A percentile compares a stretch with the other conserved stretches of the same genome.
phyloP scores from a whole-genome alignment of 2,797 vertebrate species.

The Falco peregrinus region DNA sequence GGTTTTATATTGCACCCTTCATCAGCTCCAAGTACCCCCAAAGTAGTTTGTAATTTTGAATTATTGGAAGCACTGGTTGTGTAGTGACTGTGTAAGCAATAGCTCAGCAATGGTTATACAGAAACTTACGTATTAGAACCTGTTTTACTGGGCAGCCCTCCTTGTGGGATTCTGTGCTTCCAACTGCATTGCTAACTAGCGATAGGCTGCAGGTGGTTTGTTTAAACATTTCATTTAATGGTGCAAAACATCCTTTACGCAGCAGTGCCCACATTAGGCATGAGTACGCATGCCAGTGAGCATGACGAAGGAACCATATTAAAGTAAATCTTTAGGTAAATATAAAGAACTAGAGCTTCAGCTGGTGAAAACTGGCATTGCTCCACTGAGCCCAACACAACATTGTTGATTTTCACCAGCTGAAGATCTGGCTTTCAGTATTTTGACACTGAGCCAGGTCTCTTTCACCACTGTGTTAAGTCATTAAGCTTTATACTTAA shows the following conservation, averaged over 20 bases:
- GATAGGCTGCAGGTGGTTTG: not conserved
- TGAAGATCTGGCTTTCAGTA: not conserved
- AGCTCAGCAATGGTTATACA: not conserved
- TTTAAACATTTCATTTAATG: conserved; percentile 20
- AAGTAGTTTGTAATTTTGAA: conserved; percentile 13
- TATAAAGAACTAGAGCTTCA: not conserved
- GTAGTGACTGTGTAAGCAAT: not conserved
- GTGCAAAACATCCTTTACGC: not conserved
- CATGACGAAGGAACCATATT: not conserved
- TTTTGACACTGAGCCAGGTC: not conserved
- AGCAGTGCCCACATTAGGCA: not conserved
- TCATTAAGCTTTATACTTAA: conserved; percentile 12
- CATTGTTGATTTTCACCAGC: not conserved
- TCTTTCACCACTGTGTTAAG: not conserved
- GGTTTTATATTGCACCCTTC: conserved; percentile 24
- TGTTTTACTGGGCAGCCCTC: not conserved
- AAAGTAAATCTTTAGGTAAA: conserved; percentile 14
- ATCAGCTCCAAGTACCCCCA: not conserved
- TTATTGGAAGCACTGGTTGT: not conserved
- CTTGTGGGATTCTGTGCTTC: not conserved
- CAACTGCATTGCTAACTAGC: not conserved
- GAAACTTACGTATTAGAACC: not conserved
- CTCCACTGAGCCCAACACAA: not conserved
- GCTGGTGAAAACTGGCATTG: not conserved
- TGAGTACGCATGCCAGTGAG: not conserved